Evolutionary conservation across 2,797 vertebrate genomes (phyloP), one percentile per base, ranked within the genome.

Genomic region (Enteromius afrohamiltoni): DNA sequence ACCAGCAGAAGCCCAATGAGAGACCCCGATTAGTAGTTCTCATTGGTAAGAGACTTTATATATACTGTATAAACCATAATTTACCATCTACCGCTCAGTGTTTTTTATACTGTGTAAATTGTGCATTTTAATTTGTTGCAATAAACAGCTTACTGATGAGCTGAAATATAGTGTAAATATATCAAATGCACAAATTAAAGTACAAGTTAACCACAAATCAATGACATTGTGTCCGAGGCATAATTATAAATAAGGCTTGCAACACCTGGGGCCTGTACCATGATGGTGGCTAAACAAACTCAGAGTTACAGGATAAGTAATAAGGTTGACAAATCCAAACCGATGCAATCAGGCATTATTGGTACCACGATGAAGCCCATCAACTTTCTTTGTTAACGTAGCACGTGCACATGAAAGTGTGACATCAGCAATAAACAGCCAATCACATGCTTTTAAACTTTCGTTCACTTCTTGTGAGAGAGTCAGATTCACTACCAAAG

Each of bases 21-120:
- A 93, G 94, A 88, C 96, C 96, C 8, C 95, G 98, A 10, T 93
- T 99, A 84, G 96, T 98, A 87, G 97, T 98, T 87, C 94, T 99
- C 83, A 97, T 99, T 0, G 97, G 98, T 99, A 91, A 93, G 96
- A 83, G 26, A 29, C 51, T 53, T 17, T 8, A 60, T 23, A 60
- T 23, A 23, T 58, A 58, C 17, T 23, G 26, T 6, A 80, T 14
- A 14, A 69, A 55, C 26, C 17, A 51, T 51, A 34, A 67, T 14
- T 47, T 13, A n/a, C n/a, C 45, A 49, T 65, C 58, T 51, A 37
- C 42, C 14, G 2, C 31, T 76, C 10, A n/a, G 1, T 37, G 6
- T 55, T 77, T 77, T 13, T 29, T 37, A 16, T 73, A 13, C 10
- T 34, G 26, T 77, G 55, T 45, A 11, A 45, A 45, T 77, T 45